Conservation (phyloP, 2,888 invertebrate genomes). For the Eulithis prunata region DNA sequence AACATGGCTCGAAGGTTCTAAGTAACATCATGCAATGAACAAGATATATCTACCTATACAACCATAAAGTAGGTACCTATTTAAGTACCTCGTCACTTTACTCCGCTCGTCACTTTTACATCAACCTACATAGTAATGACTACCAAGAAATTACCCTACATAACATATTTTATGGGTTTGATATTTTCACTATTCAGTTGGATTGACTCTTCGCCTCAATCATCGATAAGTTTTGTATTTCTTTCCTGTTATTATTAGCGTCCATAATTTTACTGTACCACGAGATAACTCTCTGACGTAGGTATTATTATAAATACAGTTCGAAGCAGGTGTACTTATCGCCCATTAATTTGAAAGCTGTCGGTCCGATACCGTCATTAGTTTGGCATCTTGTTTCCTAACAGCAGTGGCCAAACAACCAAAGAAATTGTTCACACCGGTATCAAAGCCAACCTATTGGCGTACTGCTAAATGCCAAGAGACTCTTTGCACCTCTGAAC, state of each 20-base stretch:
- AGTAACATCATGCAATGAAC: no score
- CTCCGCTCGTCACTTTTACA: slow-evolving; percentile 14
- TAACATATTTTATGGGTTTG: background rate
- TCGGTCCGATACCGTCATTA: slow-evolving; percentile 38
- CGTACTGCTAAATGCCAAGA: slow-evolving; percentile 21
- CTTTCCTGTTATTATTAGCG: slow-evolving; percentile 11
- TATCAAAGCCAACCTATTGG: slow-evolving; percentile 31
- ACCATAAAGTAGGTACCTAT: background rate
- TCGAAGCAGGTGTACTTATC: slow-evolving; percentile 42
- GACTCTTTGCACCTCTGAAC: slow-evolving; percentile 19
- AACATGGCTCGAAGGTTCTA: no score
- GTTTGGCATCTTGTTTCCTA: slow-evolving; percentile 41
- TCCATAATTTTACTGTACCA: slow-evolving; percentile 3
- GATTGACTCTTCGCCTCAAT: background rate
- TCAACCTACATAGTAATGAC: slow-evolving; percentile 11
- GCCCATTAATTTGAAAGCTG: slow-evolving; percentile 38
- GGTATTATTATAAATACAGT: slow-evolving; percentile 40
- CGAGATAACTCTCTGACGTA: slow-evolving; percentile 28
- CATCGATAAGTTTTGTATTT: slow-evolving; percentile 2
- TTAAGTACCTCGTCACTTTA: background rate
- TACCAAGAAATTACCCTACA: slow-evolving; percentile 3
- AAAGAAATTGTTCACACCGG: slow-evolving; percentile 26
- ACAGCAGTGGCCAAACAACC: slow-evolving; percentile 35
- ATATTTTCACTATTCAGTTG: background rate
- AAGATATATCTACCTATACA: background rate